Percentiles rank a stretch among this genome's conserved stretches.
These are phyloP conservation scores for Dendroctonus valens DNA, from an alignment of 1,140 invertebrate species.

Conservation along the genomic window DNA sequence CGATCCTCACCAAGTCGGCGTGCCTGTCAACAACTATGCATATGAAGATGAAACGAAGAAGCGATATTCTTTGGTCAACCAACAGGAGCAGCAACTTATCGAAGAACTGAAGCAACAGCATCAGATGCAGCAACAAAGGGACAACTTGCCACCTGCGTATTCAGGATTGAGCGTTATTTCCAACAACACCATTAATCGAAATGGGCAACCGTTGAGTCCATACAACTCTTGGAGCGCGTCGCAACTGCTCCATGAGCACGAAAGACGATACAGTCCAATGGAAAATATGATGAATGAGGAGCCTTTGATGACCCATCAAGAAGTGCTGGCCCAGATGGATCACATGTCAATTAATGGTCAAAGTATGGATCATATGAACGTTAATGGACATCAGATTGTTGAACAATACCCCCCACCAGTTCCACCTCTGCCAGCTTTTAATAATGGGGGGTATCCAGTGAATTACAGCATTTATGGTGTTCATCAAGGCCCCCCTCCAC, in stretches of 20 bases:
- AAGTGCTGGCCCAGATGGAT: slow-evolving; percentile 43
- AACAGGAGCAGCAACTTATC: slow-evolving; percentile 50
- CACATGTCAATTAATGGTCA: slow-evolving; percentile 48
- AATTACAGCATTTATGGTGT: slow-evolving; percentile 51
- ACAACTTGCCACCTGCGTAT: slow-evolving; percentile 40
- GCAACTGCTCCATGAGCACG: slow-evolving; percentile 60
- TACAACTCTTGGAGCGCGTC: slow-evolving; percentile 61
- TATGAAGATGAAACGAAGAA: slow-evolving; percentile 54
- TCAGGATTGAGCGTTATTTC: slow-evolving; percentile 49
- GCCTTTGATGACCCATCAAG: slow-evolving; percentile 40
- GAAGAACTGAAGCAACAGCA: slow-evolving; percentile 51
- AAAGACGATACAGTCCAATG: slow-evolving; percentile 56
- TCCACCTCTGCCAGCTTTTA: slow-evolving; percentile 49
- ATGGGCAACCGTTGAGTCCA: slow-evolving; percentile 54
- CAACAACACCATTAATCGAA: slow-evolving; percentile 49
- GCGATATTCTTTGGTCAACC: slow-evolving; percentile 53
- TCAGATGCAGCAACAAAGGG: slow-evolving; percentile 40
- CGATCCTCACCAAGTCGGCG: slow-evolving; percentile 50
- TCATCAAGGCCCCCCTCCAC: slow-evolving; percentile 45
- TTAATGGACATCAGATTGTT: slow-evolving; percentile 40
- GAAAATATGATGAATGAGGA: slow-evolving; percentile 45
- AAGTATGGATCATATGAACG: slow-evolving; percentile 41
- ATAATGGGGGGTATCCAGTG: slow-evolving; percentile 45
- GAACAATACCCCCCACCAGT: slow-evolving; percentile 49
- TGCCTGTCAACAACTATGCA: slow-evolving; percentile 47